A percentile compares a stretch with the other conserved stretches of the same genome.
Conservation (phyloP, 2,888 invertebrate species). For the Meiosimyza decipiens region DNA sequence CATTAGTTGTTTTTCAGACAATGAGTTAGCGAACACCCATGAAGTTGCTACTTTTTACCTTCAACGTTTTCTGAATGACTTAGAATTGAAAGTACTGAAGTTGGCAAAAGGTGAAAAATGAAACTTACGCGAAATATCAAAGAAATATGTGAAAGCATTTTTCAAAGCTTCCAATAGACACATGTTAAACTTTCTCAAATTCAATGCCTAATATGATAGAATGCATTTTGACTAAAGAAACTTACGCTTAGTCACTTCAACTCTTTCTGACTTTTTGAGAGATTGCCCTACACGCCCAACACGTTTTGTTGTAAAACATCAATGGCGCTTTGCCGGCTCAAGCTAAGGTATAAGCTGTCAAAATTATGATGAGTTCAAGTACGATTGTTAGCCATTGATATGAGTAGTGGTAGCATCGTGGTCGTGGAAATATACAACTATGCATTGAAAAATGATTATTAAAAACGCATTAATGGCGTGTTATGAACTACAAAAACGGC, state of each 20-base stretch:
- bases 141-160: not conserved
- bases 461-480: slow-evolving; percentile 60
- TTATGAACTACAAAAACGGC: slow-evolving; percentile 19
- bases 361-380: too few species aligned
- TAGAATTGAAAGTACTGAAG: slow-evolving; percentile 9
- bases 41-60: slow-evolving; percentile 28
- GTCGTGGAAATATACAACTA: not conserved
- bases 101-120: slow-evolving; percentile 9
- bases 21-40: slow-evolving; percentile 22
- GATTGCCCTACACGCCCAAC: too few species aligned
- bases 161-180: not conserved
- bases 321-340: slow-evolving; percentile 1
- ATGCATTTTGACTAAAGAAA: not conserved
- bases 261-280: slow-evolving; percentile 4
- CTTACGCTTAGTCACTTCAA: slow-evolving; percentile 21
- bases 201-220: slow-evolving; percentile 9
- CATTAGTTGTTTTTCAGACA: slow-evolving; percentile 25
- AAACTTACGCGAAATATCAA: slow-evolving; percentile 13
- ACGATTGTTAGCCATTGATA: too few species aligned
- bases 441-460: slow-evolving; percentile 54
- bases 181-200: slow-evolving; percentile 12
- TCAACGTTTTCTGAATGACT: slow-evolving; percentile 17
- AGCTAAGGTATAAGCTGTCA: too few species aligned
- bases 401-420: slow-evolving; percentile 40
- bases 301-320: not conserved